Evolutionary conservation across 2,797 vertebrate species (phyloP).

Genomic region (Gymnothorax reevesii): DNA sequence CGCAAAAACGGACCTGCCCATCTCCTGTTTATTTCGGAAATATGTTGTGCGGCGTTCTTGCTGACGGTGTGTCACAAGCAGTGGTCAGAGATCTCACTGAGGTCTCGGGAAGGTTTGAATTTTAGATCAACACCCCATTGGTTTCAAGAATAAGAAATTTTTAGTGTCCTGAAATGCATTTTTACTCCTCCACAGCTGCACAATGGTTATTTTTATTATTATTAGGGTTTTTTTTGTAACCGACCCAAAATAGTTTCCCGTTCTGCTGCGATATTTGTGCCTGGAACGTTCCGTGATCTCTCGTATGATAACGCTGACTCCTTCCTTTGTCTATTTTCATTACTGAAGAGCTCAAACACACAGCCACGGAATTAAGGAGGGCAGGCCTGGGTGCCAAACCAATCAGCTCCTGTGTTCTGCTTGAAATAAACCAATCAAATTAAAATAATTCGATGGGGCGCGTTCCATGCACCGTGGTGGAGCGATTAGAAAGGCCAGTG

Average conservation of each 20-base stretch:
- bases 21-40: not conserved
- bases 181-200: not conserved
- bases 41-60: not conserved
- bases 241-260: not conserved
- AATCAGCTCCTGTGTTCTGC: not conserved
- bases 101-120: not conserved
- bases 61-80: not conserved
- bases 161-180: not conserved
- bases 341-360: not conserved
- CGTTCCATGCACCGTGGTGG: constrained; percentile 3
- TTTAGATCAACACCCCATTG: not conserved
- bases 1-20: not conserved
- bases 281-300: not conserved
- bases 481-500: not conserved
- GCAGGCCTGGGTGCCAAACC: not conserved
- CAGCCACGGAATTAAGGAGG: not conserved
- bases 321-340: constrained; percentile 11
- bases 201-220: too few relatives aligned
- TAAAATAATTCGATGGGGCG: not conserved
- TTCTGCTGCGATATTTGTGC: not conserved
- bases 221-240: not conserved
- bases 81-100: not conserved
- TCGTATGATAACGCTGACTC: not conserved
- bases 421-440: constrained; percentile 15
- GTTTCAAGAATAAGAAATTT: not conserved